These are phyloP conservation scores for Chaetops frenatus DNA, from an alignment of 2,113 vertebrate species.

Conservation along the genomic window DNA sequence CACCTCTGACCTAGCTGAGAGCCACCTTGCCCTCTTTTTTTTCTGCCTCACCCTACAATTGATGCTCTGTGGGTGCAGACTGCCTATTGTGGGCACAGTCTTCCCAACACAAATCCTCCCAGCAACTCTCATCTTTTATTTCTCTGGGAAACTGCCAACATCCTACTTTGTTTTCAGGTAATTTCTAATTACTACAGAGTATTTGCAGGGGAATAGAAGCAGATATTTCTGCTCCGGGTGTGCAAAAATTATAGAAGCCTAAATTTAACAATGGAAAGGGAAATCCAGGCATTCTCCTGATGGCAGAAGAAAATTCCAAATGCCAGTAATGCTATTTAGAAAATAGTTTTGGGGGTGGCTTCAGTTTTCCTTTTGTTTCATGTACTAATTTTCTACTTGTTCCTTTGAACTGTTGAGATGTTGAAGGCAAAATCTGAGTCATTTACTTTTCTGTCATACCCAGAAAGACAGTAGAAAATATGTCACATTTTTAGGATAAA, in stretches of 20 bases:
- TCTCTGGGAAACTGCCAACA: not conserved
- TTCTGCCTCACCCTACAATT: not conserved
- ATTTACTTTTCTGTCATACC: not conserved
- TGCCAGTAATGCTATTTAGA: not conserved
- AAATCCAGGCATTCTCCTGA: not conserved
- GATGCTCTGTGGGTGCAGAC: not conserved
- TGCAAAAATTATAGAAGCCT: not conserved
- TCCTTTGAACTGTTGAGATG: not conserved
- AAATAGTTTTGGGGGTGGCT: not conserved
- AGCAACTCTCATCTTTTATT: not conserved
- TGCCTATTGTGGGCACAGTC: not conserved
- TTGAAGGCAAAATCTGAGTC: not conserved
- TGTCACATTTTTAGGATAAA: not conserved
- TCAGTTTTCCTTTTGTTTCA: not conserved
- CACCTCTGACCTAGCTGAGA: not conserved
- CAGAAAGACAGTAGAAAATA: not conserved
- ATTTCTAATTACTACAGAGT: not conserved
- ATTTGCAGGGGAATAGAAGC: not conserved
- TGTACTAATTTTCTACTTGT: not conserved
- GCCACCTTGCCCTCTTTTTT: not conserved
- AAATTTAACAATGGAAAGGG: not conserved
- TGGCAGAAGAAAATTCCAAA: not conserved
- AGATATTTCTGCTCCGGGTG: not conserved
- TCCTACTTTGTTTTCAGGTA: not conserved
- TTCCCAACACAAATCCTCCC: not conserved